Evolutionary conservation across 1,140 invertebrate species (phyloP).

Genomic region (Drosophila pseudoobscura): DNA sequence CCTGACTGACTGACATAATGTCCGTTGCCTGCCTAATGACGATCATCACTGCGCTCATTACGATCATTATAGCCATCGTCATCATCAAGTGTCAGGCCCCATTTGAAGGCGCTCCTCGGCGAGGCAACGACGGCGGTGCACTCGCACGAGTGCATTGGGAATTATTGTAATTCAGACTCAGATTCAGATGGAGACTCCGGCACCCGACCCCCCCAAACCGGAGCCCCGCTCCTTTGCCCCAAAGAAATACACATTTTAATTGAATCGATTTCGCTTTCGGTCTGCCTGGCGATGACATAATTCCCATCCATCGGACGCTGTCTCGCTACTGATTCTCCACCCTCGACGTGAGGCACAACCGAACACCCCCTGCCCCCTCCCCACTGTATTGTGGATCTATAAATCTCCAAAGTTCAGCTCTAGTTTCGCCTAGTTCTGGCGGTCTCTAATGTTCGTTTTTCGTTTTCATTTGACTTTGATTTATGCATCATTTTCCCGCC

Average conservation of each 20-base stretch:
- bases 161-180: conserved; percentile 61
- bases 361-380: conserved; percentile 1
- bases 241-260: conserved; percentile 64
- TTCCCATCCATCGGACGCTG: conserved; percentile 18
- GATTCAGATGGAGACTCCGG: conserved; percentile 45
- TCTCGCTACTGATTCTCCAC: conserved; percentile 28
- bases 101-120: conserved; percentile 7
- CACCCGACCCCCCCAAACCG: background rate
- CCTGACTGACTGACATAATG: conserved; percentile 79
- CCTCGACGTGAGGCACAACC: conserved; percentile 57
- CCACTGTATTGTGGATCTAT: conserved; percentile 27
- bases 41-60: conserved; percentile 34
- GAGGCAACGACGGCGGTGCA: conserved; percentile 27
- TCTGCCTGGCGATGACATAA: conserved; percentile 62
- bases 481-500: conserved; percentile 53
- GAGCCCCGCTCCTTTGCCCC: conserved; percentile 4
- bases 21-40: conserved; percentile 59
- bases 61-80: conserved; percentile 25
- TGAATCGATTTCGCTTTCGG: conserved; percentile 56
- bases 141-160: conserved; percentile 45
- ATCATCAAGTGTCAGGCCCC: conserved; percentile 55
- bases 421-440: conserved; percentile 51
- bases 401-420: conserved; percentile 39
- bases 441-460: conserved; percentile 59
- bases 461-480: conserved; percentile 69